These are phyloP conservation scores for Eledona agricola DNA, from an alignment of 2,888 invertebrate species.

Conservation along the genomic window DNA sequence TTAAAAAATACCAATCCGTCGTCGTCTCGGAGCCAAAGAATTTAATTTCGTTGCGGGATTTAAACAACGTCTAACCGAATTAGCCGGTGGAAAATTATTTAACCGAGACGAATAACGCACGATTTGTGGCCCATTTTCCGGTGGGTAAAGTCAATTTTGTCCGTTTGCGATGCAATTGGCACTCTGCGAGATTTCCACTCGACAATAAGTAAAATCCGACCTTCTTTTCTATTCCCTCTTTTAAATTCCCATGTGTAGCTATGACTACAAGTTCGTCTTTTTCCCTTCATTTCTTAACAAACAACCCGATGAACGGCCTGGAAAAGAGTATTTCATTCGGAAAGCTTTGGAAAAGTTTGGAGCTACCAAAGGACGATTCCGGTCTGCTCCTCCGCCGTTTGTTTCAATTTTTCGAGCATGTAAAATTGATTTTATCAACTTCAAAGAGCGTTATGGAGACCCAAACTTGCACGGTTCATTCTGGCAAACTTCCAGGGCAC, in stretches of 20 bases:
- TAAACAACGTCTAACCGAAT: conserved; percentile 11
- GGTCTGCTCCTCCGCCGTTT: conserved; percentile 12
- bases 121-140: not conserved
- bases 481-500: conserved; percentile 5
- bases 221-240: conserved; percentile 18
- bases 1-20: conserved; percentile 24
- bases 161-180: conserved; percentile 18
- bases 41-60: conserved; percentile 18
- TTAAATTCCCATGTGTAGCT: conserved; percentile 25
- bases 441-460: conserved; percentile 13
- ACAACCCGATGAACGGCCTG: conserved; percentile 22
- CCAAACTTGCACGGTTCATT: not conserved
- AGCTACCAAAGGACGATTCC: conserved; percentile 18
- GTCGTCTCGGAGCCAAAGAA: conserved; percentile 3
- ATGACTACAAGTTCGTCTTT: conserved; percentile 27
- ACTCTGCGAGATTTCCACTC: conserved; percentile 20
- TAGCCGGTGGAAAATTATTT: conserved; percentile 3
- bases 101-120: not conserved
- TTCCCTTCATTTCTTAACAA: conserved; percentile 30
- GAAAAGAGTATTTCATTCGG: conserved; percentile 20
- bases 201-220: conserved; percentile 25
- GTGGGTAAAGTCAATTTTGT: conserved; percentile 1
- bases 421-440: conserved; percentile 19
- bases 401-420: conserved; percentile 29
- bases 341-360: conserved; percentile 16